Evolutionary conservation across 2,888 invertebrate genomes (phyloP), one percentile per base, ranked within the genome.

Genomic region (Sminthurinus aureus): DNA sequence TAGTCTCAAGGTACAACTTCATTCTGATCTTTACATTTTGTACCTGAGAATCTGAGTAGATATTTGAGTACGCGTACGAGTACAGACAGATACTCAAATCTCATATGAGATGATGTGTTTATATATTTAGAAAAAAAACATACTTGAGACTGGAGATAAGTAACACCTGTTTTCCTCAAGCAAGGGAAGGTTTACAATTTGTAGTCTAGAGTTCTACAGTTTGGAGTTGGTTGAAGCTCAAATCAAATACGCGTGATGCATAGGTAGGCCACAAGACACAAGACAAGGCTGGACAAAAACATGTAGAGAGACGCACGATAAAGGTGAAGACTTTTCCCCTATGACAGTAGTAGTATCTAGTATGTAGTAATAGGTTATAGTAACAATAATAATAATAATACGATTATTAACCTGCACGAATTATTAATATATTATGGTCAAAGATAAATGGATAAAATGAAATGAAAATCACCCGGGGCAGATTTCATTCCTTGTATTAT

Each of bases 371-470:
- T 38, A 38, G 38, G 38, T 38, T 4, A 38, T 38, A 38, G 38
- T 38, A 38, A 38, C 38, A 38, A 38, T 38, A 38, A 6, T 38
- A 38, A 38, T 38, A 38, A 38, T 38, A 38, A 38, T 38, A 38
- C 1, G 38, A 38, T 38, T 38, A 79, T 79, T 67, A 69, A 79
- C 73, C 73, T 81, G 74, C 15, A 81, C 74, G 58, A 73, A 74
- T 74, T 81, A 74, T 81, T 81, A 73, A 80, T 80, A 80, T 38
- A 38, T 38, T 38, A 38, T 52, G 22, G 69, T 58, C 80, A 71
- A 81, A 74, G 81, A 74, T 74, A 74, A 74, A 74, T 75, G 51
- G 80, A 69, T 71, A 66, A 79, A 79, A 79, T 67, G 77, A 79
- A 79, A 22, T 71, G 71, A 58, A 58, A 38, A 38, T 38, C 38